Conservation (phyloP, 2,113 vertebrate species). For the Cyanoderma ruficeps region DNA sequence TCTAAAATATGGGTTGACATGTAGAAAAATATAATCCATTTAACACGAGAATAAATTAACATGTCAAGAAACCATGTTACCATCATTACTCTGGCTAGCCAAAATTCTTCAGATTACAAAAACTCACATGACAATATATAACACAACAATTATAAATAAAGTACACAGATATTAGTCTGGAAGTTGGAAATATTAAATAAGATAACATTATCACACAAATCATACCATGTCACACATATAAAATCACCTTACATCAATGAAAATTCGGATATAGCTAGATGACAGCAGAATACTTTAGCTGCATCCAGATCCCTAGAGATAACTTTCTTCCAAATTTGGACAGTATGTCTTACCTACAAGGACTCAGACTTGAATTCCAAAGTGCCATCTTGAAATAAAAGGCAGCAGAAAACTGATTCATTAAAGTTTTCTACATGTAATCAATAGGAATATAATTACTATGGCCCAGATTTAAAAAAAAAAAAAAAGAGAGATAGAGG, state of each 20-base stretch:
- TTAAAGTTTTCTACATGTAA: not conserved
- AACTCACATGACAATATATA: not conserved
- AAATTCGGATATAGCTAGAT: not conserved
- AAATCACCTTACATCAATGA: not conserved
- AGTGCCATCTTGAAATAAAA: not conserved
- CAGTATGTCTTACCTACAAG: not conserved
- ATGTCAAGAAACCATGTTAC: not conserved
- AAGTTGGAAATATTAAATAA: not conserved
- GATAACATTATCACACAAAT: not conserved
- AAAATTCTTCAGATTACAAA: not conserved
- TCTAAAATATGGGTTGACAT: not conserved
- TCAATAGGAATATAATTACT: not conserved
- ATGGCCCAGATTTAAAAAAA: rapidly evolving
- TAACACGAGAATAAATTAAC: not conserved
- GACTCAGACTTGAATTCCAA: not conserved
- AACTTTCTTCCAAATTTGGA: not conserved
- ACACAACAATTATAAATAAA: not conserved
- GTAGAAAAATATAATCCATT: not conserved
- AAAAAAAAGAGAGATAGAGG: not conserved
- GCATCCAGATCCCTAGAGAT: not conserved
- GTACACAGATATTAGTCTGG: not conserved
- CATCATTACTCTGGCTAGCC: not conserved
- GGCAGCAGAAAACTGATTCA: not conserved
- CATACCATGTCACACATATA: not conserved
- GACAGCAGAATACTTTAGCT: not conserved